Base-by-base conservation (phyloP, 1,140 invertebrate species). In the Tetranychus urticae region DNA sequence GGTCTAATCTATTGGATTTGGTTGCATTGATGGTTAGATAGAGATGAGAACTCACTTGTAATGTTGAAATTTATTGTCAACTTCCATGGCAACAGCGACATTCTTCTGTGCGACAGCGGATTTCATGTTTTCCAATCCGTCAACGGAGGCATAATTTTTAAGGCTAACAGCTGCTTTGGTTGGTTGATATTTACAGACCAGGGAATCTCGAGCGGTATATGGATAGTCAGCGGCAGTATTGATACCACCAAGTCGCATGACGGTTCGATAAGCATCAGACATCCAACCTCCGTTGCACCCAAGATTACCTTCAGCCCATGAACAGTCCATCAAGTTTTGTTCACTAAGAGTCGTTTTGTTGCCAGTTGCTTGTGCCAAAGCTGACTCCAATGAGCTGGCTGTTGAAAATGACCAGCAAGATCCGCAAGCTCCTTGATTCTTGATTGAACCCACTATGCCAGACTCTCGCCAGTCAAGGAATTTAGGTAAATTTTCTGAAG, bases 341-440 rank as follows among this genome's bases (percentile, higher is more conserved):
- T 64, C 63, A 23, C 56, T 59, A 0, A 98, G 78, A 5, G 88
- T 90, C 6, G 90, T 78, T 23, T 97, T 76, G 64, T 80, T 78
- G 47, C 84, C 85, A 45, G 78, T 81, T 71, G 84, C 81, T 63
- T 88, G 81, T 74, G 85, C 93, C 72, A 93, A 83, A 73, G 97
- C 91, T 34, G 86, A 92, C 56, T 64, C 63, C 1, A 59, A 56
- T 5, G 58, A 56, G 3, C 50, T 45, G 4, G 61, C 59, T 34
- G 62, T 58, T 10, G 63, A 59, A 48, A 64, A 63, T 36, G 64
- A 57, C 64, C 64, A 65, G 45, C 64, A 64, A 12, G 56, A 64
- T 31, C 61, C 61, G 42, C 63, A 65, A 33, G 3, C 10, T 23
- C 58, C 71, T 68, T 74, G 73, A 61, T 77, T 66, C 66, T 77